A percentile compares a stretch with the other conserved stretches of the same genome.
phyloP scores from a whole-genome alignment of 2,888 invertebrate genomes.

The Ophonus ardosiacus region DNA sequence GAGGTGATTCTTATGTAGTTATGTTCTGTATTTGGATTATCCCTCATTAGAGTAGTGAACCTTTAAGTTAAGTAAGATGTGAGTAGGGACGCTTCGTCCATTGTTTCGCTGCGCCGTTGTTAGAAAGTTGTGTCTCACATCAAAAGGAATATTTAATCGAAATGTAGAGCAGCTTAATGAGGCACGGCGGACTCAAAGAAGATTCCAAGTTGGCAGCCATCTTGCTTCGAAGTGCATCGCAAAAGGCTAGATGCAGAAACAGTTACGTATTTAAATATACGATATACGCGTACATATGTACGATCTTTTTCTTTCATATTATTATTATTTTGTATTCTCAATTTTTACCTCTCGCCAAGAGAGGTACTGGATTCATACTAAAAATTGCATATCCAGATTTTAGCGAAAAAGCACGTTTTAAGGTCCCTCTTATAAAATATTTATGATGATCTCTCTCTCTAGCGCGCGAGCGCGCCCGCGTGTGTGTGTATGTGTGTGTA shows the following conservation, averaged over 20 bases:
- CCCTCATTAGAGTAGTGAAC: neutral
- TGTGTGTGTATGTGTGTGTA: too few relatives aligned
- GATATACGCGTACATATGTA: neutral
- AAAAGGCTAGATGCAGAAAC: neutral
- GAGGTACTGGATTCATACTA: too few relatives aligned
- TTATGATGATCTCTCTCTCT: too few relatives aligned
- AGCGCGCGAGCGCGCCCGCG: too few relatives aligned
- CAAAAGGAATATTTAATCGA: conserved; percentile 40
- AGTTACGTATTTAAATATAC: neutral
- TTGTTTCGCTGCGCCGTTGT: conserved; percentile 29
- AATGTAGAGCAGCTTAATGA: conserved; percentile 35
- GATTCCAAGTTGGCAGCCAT: conserved; percentile 23
- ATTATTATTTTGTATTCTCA: too few relatives aligned
- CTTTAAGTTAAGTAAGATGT: neutral
- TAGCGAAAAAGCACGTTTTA: too few relatives aligned
- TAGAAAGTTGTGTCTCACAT: conserved; percentile 32
- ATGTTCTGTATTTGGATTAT: neutral
- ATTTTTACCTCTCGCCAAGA: too few relatives aligned
- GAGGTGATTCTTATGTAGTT: neutral
- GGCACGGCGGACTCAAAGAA: conserved; percentile 24
- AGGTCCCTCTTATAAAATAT: too few relatives aligned
- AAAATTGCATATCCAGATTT: too few relatives aligned
- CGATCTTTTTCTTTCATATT: neutral
- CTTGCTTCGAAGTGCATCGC: neutral
- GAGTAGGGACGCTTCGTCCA: conserved; percentile 9